A percentile compares a stretch with the other conserved stretches of the same genome.
Evolutionary conservation across 2,797 vertebrate genomes (phyloP).

Genomic region (Platyrinchus mystaceus): DNA sequence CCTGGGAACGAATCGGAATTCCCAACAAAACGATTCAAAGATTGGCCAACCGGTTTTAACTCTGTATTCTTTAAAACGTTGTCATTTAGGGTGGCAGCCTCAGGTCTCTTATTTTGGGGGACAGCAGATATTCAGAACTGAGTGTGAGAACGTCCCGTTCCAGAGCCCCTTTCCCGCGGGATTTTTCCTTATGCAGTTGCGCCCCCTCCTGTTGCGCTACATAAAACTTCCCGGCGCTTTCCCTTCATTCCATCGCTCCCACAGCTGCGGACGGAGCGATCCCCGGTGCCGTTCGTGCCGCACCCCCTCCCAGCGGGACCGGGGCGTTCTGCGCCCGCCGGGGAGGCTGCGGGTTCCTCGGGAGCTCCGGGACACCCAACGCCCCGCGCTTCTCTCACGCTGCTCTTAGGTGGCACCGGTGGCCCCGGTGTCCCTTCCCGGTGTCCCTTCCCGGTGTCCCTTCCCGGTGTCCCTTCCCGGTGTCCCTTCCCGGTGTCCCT

Average conservation of each 20-base stretch:
- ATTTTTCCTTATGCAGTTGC: not conserved
- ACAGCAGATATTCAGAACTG: not conserved
- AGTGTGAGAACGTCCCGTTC: not conserved
- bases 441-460: too few relatives aligned
- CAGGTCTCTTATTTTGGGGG: not conserved
- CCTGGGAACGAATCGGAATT: rapidly evolving
- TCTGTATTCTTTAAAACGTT: rapidly evolving
- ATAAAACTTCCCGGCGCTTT: rapidly evolving
- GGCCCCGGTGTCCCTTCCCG: rapidly evolving
- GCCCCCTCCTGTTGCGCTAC: not conserved
- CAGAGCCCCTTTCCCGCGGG: rapidly evolving
- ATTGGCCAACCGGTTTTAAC: not conserved
- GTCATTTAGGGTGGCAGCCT: not conserved
- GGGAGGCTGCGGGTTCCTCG: not conserved
- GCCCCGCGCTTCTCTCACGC: not conserved
- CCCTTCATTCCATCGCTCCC: not conserved
- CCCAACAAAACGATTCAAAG: not conserved
- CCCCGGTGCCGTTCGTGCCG: too few relatives aligned
- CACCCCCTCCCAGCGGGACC: not conserved
- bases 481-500: too few relatives aligned
- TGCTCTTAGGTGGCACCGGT: not conserved
- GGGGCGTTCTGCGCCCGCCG: not conserved
- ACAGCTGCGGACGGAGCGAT: not conserved
- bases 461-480: too few relatives aligned
- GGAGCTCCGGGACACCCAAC: not conserved